These are phyloP conservation scores for Philopotamus ludificatus DNA, from an alignment of 1,140 invertebrate species.

Conservation along the genomic window DNA sequence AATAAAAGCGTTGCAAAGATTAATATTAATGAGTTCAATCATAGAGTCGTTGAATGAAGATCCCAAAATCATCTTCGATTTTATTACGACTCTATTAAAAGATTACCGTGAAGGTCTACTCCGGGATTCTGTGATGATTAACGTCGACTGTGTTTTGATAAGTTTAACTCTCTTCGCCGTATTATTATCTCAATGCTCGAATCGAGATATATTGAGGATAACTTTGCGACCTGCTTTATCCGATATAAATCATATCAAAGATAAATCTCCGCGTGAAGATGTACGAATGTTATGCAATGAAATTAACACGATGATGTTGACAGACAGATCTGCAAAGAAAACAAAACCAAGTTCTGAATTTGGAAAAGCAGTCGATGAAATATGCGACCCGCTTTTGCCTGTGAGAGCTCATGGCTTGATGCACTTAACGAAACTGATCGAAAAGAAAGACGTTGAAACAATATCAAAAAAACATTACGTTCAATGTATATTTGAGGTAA, in stretches of 20 bases:
- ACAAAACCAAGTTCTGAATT: slow-evolving; percentile 52
- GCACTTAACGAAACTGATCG: slow-evolving; percentile 69
- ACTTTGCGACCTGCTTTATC: slow-evolving; percentile 41
- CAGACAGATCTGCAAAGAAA: slow-evolving; percentile 15
- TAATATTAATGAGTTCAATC: slow-evolving; percentile 38
- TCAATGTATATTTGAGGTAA: slow-evolving; percentile 69
- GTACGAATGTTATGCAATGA: slow-evolving; percentile 41
- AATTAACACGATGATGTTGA: slow-evolving; percentile 37
- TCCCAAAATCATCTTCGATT: slow-evolving; percentile 47
- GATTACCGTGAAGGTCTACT: slow-evolving; percentile 40
- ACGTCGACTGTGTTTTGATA: slow-evolving; percentile 53
- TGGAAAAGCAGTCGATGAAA: slow-evolving; percentile 65
- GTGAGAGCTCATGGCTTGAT: slow-evolving; percentile 78
- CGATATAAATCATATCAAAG: slow-evolving; percentile 37
- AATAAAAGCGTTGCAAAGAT: slow-evolving; percentile 40
- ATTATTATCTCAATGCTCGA: slow-evolving; percentile 46
- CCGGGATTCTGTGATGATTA: slow-evolving; percentile 41
- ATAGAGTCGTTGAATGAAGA: slow-evolving; percentile 47
- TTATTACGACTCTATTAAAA: slow-evolving; percentile 49
- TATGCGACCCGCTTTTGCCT: slow-evolving; percentile 74
- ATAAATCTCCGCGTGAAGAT: slow-evolving; percentile 40
- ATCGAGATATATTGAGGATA: slow-evolving; percentile 42
- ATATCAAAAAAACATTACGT: slow-evolving; percentile 66
- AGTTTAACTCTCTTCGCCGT: slow-evolving; percentile 55
- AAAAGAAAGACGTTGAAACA: slow-evolving; percentile 62